Evolutionary conservation across 1,140 invertebrate species (phyloP).

Genomic region (Pseudachorutes palmiensis): DNA sequence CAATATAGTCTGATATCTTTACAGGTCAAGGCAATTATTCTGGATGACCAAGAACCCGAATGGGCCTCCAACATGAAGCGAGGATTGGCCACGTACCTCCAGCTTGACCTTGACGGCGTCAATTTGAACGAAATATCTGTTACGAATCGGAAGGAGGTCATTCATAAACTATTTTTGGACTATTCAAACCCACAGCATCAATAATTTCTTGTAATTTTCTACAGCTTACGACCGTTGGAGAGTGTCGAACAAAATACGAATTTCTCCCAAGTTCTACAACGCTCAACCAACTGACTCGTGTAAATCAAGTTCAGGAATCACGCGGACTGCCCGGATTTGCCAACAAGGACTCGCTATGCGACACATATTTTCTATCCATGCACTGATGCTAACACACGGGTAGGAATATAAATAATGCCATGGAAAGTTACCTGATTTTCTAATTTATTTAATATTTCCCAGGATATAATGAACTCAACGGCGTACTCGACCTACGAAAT

Average conservation of each 20-base stretch:
- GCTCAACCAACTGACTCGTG: constrained; percentile 7
- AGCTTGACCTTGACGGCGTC: constrained; percentile 25
- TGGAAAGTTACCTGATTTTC: neutral
- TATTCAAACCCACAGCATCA: neutral
- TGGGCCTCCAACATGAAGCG: constrained; percentile 36
- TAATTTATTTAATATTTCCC: neutral
- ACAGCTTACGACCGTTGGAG: constrained; percentile 35
- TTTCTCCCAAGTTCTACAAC: constrained; percentile 26
- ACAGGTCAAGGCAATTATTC: constrained; percentile 33
- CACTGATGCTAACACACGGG: constrained; percentile 23
- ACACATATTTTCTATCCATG: constrained; percentile 25
- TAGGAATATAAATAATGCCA: constrained; percentile 16
- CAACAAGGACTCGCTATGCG: constrained; percentile 13
- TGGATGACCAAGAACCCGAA: constrained; percentile 38
- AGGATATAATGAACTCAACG: constrained; percentile 34
- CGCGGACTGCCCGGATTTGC: constrained; percentile 33
- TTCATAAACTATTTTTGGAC: neutral
- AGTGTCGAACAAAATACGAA: constrained; percentile 32
- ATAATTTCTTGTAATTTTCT: neutral
- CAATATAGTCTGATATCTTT: neutral
- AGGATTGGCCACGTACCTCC: constrained; percentile 33
- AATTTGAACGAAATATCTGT: constrained; percentile 13
- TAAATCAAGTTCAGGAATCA: constrained; percentile 37
- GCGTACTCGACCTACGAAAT: constrained; percentile 33
- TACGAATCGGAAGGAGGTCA: constrained; percentile 26